Conservation (phyloP, 2,113 vertebrate genomes). For the Phocoena phocoena region DNA sequence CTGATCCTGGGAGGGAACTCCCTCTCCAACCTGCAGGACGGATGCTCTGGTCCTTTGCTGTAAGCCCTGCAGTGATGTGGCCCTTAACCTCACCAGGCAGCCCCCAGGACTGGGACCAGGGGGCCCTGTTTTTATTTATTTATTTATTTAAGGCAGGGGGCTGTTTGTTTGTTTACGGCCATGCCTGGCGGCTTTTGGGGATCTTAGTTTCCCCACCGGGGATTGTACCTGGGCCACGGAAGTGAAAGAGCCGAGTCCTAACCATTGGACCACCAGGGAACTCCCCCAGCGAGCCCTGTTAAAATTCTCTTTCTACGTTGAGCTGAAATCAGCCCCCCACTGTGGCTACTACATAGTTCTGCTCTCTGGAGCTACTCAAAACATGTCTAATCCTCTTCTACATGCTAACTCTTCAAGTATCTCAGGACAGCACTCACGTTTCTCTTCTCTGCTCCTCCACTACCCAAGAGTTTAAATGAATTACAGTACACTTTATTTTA, state of each 20-base stretch:
- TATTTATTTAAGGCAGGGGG: too few species aligned
- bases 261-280: neutral
- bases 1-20: neutral
- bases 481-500: neutral
- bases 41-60: neutral
- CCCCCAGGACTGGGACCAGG: neutral
- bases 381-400: neutral
- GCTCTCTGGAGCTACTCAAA: neutral
- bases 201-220: neutral
- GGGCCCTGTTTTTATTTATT: neutral
- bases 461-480: neutral
- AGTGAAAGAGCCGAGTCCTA: neutral
- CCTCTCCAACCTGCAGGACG: neutral
- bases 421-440: neutral
- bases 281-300: neutral
- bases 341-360: neutral
- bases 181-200: neutral
- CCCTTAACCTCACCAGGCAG: neutral
- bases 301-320: neutral
- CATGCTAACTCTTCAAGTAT: neutral
- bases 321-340: neutral
- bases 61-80: too few species aligned
- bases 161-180: neutral
- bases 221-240: neutral
- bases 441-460: neutral